Conservation (phyloP, 2,888 invertebrate genomes). For the Phaedon cochleariae region DNA sequence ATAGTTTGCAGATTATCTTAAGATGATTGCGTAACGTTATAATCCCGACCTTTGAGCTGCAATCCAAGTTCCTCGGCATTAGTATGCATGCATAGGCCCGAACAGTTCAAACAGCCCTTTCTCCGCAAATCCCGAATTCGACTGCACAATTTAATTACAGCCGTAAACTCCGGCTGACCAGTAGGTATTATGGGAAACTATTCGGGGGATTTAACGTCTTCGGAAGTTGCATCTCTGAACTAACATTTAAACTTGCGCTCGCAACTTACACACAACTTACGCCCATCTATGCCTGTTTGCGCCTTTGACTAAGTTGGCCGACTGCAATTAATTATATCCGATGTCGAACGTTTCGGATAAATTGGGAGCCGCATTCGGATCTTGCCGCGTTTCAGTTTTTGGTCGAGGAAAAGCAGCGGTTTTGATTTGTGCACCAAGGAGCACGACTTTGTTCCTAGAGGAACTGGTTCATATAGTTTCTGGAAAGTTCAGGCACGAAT, state of each 20-base stretch:
- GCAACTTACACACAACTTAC: slow-evolving; percentile 35
- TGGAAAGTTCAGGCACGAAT: too few species aligned
- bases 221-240: slow-evolving; percentile 55
- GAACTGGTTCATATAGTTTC: too few species aligned
- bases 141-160: slow-evolving; percentile 62
- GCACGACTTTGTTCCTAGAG: too few species aligned
- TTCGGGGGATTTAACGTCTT: slow-evolving; percentile 60
- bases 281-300: slow-evolving; percentile 31
- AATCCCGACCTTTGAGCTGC: slow-evolving; percentile 46
- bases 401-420: slow-evolving; percentile 28
- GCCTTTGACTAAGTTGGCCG: slow-evolving; percentile 39
- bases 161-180: slow-evolving; percentile 57
- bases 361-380: slow-evolving; percentile 27
- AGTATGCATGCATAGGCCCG: slow-evolving; percentile 58
- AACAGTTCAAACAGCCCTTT: slow-evolving; percentile 54
- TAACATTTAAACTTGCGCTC: slow-evolving; percentile 53
- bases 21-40: slow-evolving; percentile 48
- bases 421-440: slow-evolving; percentile 1
- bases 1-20: slow-evolving; percentile 50
- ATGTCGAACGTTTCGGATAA: slow-evolving; percentile 31
- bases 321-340: slow-evolving; percentile 40
- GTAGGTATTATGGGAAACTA: slow-evolving; percentile 62
- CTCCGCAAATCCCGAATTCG: slow-evolving; percentile 52
- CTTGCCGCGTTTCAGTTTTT: slow-evolving; percentile 35
- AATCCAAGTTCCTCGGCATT: slow-evolving; percentile 54